Evolutionary conservation across 2,888 invertebrate genomes (phyloP).

Genomic region (Ornithoptera priamus): DNA sequence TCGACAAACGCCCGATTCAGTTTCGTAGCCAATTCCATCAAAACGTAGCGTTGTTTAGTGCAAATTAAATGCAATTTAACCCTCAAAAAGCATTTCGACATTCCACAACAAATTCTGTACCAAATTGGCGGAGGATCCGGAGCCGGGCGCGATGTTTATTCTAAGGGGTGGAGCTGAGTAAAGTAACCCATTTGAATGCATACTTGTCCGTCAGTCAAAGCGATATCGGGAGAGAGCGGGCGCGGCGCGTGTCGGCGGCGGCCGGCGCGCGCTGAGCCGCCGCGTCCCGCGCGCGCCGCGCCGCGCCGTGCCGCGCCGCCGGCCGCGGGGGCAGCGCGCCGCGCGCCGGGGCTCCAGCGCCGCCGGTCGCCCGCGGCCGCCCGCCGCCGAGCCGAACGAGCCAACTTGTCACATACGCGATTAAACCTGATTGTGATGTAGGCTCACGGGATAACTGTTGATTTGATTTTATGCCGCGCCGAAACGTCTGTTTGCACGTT

Average conservation of each 20-base stretch:
- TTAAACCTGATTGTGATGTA: slow-evolving; percentile 79
- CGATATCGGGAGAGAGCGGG: slow-evolving; percentile 76
- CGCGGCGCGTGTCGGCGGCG: slow-evolving; percentile 59
- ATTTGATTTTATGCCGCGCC: slow-evolving; percentile 79
- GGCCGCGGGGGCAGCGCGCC: neutral
- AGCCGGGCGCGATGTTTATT: slow-evolving; percentile 65
- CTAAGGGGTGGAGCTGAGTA: slow-evolving; percentile 68
- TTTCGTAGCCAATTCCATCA: slow-evolving; percentile 47
- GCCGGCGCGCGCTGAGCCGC: slow-evolving; percentile 45
- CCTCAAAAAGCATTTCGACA: slow-evolving; percentile 73
- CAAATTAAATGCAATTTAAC: slow-evolving; percentile 78
- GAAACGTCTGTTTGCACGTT: slow-evolving; percentile 77
- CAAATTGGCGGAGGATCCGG: slow-evolving; percentile 72
- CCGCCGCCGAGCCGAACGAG: slow-evolving; percentile 50
- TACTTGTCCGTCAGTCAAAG: slow-evolving; percentile 86
- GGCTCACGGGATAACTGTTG: slow-evolving; percentile 79
- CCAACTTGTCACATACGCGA: slow-evolving; percentile 79
- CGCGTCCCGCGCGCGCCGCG: too few relatives aligned
- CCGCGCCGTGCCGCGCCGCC: too few relatives aligned
- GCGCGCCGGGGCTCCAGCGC: slow-evolving; percentile 30
- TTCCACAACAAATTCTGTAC: slow-evolving; percentile 77
- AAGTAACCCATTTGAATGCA: slow-evolving; percentile 88
- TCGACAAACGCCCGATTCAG: slow-evolving; percentile 36
- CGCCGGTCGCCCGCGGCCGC: neutral
- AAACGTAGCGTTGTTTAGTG: slow-evolving; percentile 71